A percentile compares a stretch with the other conserved stretches of the same genome.
Evolutionary conservation across 2,113 vertebrate species (phyloP).

Genomic region (Pluvialis apricaria): DNA sequence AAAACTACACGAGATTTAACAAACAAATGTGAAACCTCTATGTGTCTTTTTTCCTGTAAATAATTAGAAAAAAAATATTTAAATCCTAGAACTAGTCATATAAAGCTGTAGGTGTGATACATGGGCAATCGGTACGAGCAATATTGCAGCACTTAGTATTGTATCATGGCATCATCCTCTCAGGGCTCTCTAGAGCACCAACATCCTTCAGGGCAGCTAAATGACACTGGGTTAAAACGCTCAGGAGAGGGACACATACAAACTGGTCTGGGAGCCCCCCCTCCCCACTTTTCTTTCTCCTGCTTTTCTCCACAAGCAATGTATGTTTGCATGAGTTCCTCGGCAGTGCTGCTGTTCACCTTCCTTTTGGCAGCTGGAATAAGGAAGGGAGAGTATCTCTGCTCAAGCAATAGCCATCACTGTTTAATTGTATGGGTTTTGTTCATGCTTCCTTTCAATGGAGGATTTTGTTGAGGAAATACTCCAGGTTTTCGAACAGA

Average conservation of each 20-base stretch:
- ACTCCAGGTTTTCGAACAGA: background rate
- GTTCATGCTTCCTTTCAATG: background rate
- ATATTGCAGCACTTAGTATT: background rate
- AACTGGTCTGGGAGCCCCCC: background rate
- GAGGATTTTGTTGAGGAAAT: background rate
- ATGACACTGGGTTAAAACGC: background rate
- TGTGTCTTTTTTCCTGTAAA: background rate
- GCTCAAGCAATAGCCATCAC: background rate
- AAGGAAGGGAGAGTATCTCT: background rate
- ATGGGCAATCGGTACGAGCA: background rate
- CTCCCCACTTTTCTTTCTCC: background rate
- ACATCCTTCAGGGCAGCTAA: background rate
- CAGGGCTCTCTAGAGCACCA: background rate
- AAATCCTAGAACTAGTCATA: background rate
- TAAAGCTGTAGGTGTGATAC: background rate
- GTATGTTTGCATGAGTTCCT: background rate
- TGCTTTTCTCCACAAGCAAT: background rate
- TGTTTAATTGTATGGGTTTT: background rate
- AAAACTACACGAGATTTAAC: background rate
- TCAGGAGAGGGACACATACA: background rate
- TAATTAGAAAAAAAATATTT: background rate
- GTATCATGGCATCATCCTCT: background rate
- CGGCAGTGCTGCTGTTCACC: background rate
- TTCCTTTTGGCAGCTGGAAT: background rate
- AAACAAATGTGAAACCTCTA: background rate